Conservation (phyloP, 1,140 invertebrate genomes). For the Dendroctonus valens region DNA sequence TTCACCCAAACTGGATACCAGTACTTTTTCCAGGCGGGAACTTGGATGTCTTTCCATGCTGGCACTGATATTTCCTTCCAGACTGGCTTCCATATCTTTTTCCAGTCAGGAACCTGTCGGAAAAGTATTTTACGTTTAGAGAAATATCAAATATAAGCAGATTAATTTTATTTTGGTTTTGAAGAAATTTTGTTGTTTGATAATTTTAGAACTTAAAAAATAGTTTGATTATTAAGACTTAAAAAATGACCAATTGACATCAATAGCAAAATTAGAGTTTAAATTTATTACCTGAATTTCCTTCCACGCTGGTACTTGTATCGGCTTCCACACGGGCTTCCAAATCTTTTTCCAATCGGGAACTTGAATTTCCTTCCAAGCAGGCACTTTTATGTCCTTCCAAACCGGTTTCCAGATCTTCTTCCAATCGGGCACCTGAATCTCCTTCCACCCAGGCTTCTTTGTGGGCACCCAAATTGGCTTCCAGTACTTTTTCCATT, state of each 20-base stretch:
- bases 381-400: slow-evolving; percentile 62
- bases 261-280: neutral
- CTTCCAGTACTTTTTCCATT: slow-evolving; percentile 62
- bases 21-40: slow-evolving; percentile 63
- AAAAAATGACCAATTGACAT: neutral
- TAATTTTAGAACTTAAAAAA: neutral
- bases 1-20: slow-evolving; percentile 65
- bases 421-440: slow-evolving; percentile 60
- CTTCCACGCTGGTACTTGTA: slow-evolving; percentile 64
- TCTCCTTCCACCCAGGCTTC: slow-evolving; percentile 65
- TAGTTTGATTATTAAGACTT: neutral
- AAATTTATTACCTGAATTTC: slow-evolving; percentile 53
- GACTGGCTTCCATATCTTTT: slow-evolving; percentile 61
- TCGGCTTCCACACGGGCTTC: slow-evolving; percentile 65
- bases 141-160: no score
- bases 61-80: slow-evolving; percentile 62
- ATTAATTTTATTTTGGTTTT: no score
- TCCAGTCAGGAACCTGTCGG: slow-evolving; percentile 59
- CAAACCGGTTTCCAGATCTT: slow-evolving; percentile 61
- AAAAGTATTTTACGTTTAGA: neutral
- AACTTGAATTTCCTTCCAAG: slow-evolving; percentile 58
- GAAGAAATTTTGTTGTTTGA: neutral
- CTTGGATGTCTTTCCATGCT: slow-evolving; percentile 61
- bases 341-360: slow-evolving; percentile 62
- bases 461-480: slow-evolving; percentile 60